Percentiles rank a stretch among this genome's conserved stretches.
Evolutionary conservation across 2,888 invertebrate species (phyloP).

Genomic region (Merodon equestris): DNA sequence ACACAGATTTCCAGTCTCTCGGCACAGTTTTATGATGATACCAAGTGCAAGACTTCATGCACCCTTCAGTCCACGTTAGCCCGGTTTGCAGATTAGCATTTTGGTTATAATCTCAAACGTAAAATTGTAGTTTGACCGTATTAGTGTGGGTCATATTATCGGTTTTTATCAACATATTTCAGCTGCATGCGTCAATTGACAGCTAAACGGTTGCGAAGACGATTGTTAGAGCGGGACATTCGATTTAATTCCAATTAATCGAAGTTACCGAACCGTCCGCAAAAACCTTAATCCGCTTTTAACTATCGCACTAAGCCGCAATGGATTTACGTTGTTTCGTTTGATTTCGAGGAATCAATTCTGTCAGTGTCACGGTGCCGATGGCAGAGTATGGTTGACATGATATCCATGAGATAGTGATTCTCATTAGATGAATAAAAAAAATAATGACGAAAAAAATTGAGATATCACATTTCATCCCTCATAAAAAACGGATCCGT

Average conservation of each 20-base stretch:
- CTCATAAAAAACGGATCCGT: slow-evolving; percentile 46
- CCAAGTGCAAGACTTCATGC: background rate
- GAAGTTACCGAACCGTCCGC: slow-evolving; percentile 37
- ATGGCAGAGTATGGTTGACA: background rate
- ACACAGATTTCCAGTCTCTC: slow-evolving; percentile 11
- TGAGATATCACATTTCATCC: slow-evolving; percentile 48
- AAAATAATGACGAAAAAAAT: background rate
- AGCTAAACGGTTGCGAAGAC: too few species aligned
- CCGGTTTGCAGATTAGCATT: slow-evolving; percentile 50
- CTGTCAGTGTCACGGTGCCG: background rate
- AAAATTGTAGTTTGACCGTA: slow-evolving; percentile 8
- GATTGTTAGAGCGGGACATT: background rate
- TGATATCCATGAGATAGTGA: slow-evolving; percentile 26
- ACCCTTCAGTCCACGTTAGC: background rate
- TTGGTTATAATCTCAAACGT: slow-evolving; percentile 62
- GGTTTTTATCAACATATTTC: too few species aligned
- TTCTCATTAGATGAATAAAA: slow-evolving; percentile 17
- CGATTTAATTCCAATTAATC: slow-evolving; percentile 28
- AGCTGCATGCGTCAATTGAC: too few species aligned
- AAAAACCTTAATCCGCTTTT: slow-evolving; percentile 38
- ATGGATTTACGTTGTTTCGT: slow-evolving; percentile 14
- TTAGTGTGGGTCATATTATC: too few species aligned
- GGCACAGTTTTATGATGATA: background rate
- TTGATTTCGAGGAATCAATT: slow-evolving; percentile 9
- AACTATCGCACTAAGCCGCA: slow-evolving; percentile 28